Evolutionary conservation across 2,113 vertebrate species (phyloP).

Genomic region (Paramormyrops kingsleyae): DNA sequence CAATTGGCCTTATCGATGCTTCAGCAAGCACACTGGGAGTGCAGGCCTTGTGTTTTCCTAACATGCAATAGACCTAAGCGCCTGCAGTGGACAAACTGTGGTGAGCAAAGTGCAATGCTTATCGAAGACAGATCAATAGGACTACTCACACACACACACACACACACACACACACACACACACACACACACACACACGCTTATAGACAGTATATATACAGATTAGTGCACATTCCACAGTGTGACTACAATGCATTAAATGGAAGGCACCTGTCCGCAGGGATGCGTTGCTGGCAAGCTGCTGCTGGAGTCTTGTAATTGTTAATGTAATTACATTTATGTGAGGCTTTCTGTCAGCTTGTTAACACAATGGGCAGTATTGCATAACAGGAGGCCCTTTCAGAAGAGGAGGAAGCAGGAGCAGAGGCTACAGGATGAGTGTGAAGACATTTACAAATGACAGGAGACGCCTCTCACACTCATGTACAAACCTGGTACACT

Average conservation of each 20-base stretch:
- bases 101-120: background rate
- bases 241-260: background rate
- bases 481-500: background rate
- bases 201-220: background rate
- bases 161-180: background rate
- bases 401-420: constrained; percentile 22
- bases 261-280: background rate
- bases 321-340: constrained; percentile 44
- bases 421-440: background rate
- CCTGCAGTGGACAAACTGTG: background rate
- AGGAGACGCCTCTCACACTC: background rate
- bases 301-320: constrained; percentile 30
- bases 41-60: background rate
- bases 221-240: background rate
- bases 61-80: background rate
- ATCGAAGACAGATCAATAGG: background rate
- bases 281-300: constrained; percentile 26
- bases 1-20: background rate
- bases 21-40: background rate
- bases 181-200: background rate
- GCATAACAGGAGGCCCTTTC: constrained; percentile 43
- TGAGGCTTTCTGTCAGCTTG: constrained; percentile 47
- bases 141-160: background rate
- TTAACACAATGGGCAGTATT: constrained; percentile 43
- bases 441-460: background rate